Base-by-base conservation (phyloP, 2,888 invertebrate genomes). In the Scaptomyza flava region DNA sequence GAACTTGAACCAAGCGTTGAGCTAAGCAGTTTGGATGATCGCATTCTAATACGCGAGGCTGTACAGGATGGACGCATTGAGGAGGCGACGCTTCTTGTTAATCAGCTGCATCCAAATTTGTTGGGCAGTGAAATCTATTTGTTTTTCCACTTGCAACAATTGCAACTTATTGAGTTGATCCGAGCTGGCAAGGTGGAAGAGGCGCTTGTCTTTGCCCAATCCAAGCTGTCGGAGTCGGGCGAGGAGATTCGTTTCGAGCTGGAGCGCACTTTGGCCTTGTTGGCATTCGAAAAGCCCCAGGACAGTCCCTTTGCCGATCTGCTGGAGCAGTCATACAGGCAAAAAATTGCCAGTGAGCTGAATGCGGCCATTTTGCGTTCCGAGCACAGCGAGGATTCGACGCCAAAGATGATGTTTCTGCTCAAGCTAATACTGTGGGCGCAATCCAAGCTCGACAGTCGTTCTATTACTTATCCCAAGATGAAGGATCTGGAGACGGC, bases 321-420 rank as follows among this genome's bases (percentile, higher is more conserved):
- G 41, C 93, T 99, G 66, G 96, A 98, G 83, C 96, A 97, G 12
- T 96, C 98, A 11, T 98, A 99, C 89, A 94, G 99, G 87, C 98
- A 99, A 92, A 98, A 98, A 96, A 96, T 99, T 89, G 99, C 99
- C 23, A 98, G 98, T 93, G 98, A 99, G 93, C 93, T 99, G 17
- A 99, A 99, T 92, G 97, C 98, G 51, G 98, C 99, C n/a, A 98
- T 99, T 82, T 93, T 99, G 58, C 97, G 98, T 91, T 96, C 96
- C 93, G 98, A 99, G 91, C 96, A 98, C 88, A 95, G 96, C 90
- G 97, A 98, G 90, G 95, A 96, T 51, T 97, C 97, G 1, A 96
- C 97, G 64, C 98, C 98, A 3, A 96, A 98, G 91, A 93, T 99
- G 62, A 97, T 98, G 89, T 97, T 96, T 87, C 93, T 99, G 14